Base-by-base conservation (phyloP, 2,797 vertebrate species). In the Sebastes iracundus region DNA sequence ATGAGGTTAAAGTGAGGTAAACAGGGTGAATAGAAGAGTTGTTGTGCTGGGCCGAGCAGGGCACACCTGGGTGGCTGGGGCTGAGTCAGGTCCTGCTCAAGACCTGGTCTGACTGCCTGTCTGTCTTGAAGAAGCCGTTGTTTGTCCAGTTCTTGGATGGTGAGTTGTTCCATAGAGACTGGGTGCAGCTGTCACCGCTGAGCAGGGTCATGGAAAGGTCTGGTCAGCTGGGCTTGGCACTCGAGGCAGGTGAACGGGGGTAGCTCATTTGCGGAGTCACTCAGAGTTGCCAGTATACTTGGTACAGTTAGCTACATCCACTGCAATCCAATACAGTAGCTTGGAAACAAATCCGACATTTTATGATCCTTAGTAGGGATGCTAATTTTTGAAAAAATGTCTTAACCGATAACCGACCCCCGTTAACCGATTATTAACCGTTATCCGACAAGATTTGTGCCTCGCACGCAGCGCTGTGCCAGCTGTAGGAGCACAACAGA, bases 141-240 rank as follows among this genome's bases (percentile, higher is more conserved):
- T 93, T 88, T 71, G 76, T 65, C 18, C 6, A 6, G 27, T 79
- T 81, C 35, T 82, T 75, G 80, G 81, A 69, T 71, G 72, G 77
- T 63, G 86, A 82, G 84, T 67, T 81, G 75, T 84, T 90, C 88
- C 86, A 38, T 10, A 10, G 77, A 79, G 75, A 82, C 84, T 83
- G 83, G 81, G 86, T 83, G 85, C 82, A 77, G 88, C 86, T 88
- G 84, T 87, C 88, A 85, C 77, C 82, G 18, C 86, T 25, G 75
- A 84, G 64, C 81, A 84, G 84, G 93, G 88, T 94, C 91, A 89
- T 87, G 85, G 84, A 93, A 88, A 93, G 92, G 92, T 93, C 90
- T 82, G 80, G 80, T 85, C 88, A 87, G 85, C 84, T 83, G 79
- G 79, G 67, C 60, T 77, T 81, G 77, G 66, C 77, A 28, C 52